Conservation (phyloP, 2,113 vertebrate genomes). For the Gulo gulo region DNA sequence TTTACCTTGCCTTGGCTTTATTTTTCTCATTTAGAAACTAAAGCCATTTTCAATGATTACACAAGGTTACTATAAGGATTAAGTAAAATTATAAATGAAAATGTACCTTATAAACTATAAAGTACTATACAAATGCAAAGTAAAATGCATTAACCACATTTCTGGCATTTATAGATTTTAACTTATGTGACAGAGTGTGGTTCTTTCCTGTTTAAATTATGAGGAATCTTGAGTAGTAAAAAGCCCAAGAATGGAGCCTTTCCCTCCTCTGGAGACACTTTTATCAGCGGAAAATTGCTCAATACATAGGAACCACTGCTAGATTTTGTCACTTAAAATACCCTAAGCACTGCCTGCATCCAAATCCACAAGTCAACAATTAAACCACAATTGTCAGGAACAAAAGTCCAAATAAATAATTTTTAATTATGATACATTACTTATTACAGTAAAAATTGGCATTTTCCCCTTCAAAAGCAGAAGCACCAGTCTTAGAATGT, state of each 20-base stretch:
- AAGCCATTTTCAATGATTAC: background rate
- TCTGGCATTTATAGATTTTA: background rate
- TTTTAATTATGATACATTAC: slow-evolving; percentile 90
- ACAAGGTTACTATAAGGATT: background rate
- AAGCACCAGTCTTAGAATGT: slow-evolving; percentile 90
- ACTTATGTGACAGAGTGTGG: background rate
- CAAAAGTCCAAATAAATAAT: slow-evolving; percentile 87
- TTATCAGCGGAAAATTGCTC: slow-evolving; percentile 67
- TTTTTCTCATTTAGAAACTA: background rate
- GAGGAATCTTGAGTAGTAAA: background rate
- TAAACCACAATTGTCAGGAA: slow-evolving; percentile 83
- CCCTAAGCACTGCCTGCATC: slow-evolving; percentile 78
- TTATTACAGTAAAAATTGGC: slow-evolving; percentile 91
- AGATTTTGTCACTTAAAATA: slow-evolving; percentile 69
- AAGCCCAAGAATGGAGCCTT: slow-evolving; percentile 66
- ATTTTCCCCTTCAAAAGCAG: slow-evolving; percentile 87
- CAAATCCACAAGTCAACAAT: slow-evolving; percentile 79
- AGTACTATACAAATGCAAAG: background rate
- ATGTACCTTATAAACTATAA: background rate
- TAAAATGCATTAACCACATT: background rate
- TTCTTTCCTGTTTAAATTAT: slow-evolving; percentile 11
- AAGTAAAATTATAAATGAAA: background rate
- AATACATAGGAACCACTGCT: slow-evolving; percentile 50
- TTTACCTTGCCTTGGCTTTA: background rate
- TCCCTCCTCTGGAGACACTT: slow-evolving; percentile 35